phyloP scores from a whole-genome alignment of 2,113 vertebrate genomes.

The Heterochromis multidens region DNA sequence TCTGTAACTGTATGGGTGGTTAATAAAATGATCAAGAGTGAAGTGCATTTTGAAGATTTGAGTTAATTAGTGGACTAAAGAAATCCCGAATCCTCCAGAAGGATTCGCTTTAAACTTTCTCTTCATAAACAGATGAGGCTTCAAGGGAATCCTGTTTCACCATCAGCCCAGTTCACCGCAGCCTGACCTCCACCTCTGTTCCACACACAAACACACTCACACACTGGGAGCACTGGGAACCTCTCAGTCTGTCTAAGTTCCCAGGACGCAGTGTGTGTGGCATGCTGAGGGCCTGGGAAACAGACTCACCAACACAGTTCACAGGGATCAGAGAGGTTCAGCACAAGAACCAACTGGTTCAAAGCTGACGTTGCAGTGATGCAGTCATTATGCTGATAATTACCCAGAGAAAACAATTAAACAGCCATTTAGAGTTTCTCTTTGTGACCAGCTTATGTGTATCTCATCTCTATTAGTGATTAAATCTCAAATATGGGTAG shows the following conservation, averaged over 20 bases:
- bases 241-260: background rate
- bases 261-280: background rate
- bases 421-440: background rate
- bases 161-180: background rate
- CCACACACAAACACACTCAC: background rate
- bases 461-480: background rate
- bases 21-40: background rate
- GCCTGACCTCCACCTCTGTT: background rate
- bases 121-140: background rate
- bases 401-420: background rate
- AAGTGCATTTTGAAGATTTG: background rate
- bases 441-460: background rate
- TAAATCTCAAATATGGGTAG: rapidly evolving
- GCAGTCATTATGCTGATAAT: background rate
- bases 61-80: background rate
- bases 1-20: background rate
- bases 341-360: background rate
- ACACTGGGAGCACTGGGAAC: background rate
- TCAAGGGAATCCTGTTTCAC: background rate
- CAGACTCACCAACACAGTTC: background rate
- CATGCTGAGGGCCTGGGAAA: background rate
- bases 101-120: background rate
- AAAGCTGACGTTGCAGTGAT: background rate
- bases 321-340: background rate
- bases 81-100: background rate